Evolutionary conservation across 2,888 invertebrate species (phyloP).

Genomic region (Torymus auratus): DNA sequence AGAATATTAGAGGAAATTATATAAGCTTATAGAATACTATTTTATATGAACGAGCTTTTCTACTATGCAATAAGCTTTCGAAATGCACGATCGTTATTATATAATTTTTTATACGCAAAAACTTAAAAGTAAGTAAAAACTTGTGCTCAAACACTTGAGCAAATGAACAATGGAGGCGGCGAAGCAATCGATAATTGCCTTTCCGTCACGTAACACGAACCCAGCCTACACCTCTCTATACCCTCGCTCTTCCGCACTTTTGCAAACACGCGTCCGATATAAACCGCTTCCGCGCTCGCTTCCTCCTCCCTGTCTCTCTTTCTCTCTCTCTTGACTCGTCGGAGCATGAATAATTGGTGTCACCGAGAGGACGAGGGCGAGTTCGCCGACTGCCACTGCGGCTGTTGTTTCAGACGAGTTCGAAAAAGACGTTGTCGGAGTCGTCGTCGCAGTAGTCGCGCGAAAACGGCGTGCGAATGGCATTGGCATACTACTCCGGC

Average conservation of each 20-base stretch:
- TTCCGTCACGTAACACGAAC: not conserved
- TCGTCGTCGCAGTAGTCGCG: not conserved
- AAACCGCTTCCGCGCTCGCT: not conserved
- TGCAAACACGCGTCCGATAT: constrained; percentile 16
- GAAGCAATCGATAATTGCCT: no score
- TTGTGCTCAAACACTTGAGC: no score
- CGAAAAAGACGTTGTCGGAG: constrained; percentile 19
- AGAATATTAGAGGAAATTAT: no score
- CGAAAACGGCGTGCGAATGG: constrained; percentile 52
- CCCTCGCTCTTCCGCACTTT: constrained; percentile 15
- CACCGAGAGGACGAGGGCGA: not conserved
- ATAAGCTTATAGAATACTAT: no score
- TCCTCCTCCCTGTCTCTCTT: not conserved
- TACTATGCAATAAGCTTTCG: not conserved
- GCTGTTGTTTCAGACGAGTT: constrained; percentile 48
- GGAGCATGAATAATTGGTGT: constrained; percentile 49
- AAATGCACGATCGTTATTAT: no score
- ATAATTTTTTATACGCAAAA: no score
- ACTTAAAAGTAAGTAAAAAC: no score
- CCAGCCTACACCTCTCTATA: not conserved
- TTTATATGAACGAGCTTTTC: no score
- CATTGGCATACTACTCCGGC: constrained; percentile 49
- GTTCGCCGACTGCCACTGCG: constrained; percentile 17
- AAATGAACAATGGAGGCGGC: no score
- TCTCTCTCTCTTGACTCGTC: constrained; percentile 9